Base-by-base conservation (phyloP, 2,797 vertebrate species). In the Microhierax caerulescens region DNA sequence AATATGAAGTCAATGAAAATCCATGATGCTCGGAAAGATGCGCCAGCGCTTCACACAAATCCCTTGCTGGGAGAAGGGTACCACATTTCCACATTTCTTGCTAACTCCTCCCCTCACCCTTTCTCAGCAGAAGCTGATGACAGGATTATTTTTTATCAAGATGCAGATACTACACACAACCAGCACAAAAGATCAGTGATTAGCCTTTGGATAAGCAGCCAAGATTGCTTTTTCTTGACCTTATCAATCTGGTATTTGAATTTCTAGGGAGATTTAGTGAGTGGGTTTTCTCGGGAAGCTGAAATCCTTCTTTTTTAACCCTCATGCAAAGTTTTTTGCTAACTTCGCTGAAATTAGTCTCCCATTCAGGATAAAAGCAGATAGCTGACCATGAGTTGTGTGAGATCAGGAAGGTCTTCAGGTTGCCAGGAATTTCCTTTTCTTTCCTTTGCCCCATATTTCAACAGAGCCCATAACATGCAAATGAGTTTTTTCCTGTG, bases 71-170 rank as follows among this genome's bases (percentile, higher is more conserved):
- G 88, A 95, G 83, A 92, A 95, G 68, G 91, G 85, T 78, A 96
- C 67, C 94, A 97, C 92, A 96, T 96, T 96, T 96, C 67, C 94
- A 97, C 92, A 96, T 96, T 96, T 96, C 81, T 89, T 92, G 86
- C 72, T 92, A 94, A 85, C 91, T 95, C 88, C 74, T 93, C 78
- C 80, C 64, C 79, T 85, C 94, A 91, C 81, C 94, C 72, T 68
- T 41, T 86, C 92, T 57, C 84, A 91, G 81, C 88, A 95, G 75
- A 95, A 93, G 77, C 80, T 11, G 77, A 85, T 95, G 94, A 93
- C 92, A 95, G 92, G 95, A 95, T 95, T 96, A 94, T 94, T 95
- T 93, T 95, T 95, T 95, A 95, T 96, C 94, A 57, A 88, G 92
- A 92, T 57, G 84, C 83, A 95, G 85, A 92, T 77, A 95, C 53